Evolutionary conservation across 2,113 vertebrate species (phyloP).

Genomic region (Jacana jacana): DNA sequence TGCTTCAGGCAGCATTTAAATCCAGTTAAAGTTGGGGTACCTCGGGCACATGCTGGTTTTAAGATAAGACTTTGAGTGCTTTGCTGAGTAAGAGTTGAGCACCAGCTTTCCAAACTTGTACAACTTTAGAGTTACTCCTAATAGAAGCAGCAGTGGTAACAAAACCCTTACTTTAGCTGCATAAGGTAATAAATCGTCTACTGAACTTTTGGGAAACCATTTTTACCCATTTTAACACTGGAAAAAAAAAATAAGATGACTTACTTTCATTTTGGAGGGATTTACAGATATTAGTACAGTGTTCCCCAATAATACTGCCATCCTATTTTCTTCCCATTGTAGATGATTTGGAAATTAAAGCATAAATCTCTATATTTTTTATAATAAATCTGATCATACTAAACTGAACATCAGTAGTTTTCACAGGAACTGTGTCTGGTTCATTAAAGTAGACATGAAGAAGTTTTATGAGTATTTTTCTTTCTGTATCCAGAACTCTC

Average conservation of each 20-base stretch:
- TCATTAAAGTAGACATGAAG: not conserved
- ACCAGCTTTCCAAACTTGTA: not conserved
- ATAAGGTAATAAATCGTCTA: not conserved
- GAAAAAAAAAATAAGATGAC: not conserved
- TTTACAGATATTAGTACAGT: conserved; percentile 72
- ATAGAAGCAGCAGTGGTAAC: not conserved
- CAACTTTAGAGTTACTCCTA: not conserved
- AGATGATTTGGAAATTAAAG: conserved; percentile 70
- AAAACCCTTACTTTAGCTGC: not conserved
- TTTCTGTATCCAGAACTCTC: not conserved
- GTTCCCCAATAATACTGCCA: conserved; percentile 19
- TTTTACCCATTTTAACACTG: not conserved
- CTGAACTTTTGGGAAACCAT: not conserved
- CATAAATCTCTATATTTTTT: conserved; percentile 59
- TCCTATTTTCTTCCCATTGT: conserved; percentile 49
- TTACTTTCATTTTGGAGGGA: conserved; percentile 2
- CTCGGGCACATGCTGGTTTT: not conserved
- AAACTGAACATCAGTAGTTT: conserved; percentile 38
- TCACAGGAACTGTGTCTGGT: not conserved
- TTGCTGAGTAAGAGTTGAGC: not conserved
- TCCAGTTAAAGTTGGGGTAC: not conserved
- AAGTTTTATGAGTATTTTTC: not conserved
- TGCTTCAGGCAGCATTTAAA: not conserved
- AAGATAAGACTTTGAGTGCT: not conserved
- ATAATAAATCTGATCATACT: conserved; percentile 46